A percentile compares a stretch with the other conserved stretches of the same genome.
phyloP scores from a whole-genome alignment of 2,797 vertebrate genomes.

The Momotus momota region DNA sequence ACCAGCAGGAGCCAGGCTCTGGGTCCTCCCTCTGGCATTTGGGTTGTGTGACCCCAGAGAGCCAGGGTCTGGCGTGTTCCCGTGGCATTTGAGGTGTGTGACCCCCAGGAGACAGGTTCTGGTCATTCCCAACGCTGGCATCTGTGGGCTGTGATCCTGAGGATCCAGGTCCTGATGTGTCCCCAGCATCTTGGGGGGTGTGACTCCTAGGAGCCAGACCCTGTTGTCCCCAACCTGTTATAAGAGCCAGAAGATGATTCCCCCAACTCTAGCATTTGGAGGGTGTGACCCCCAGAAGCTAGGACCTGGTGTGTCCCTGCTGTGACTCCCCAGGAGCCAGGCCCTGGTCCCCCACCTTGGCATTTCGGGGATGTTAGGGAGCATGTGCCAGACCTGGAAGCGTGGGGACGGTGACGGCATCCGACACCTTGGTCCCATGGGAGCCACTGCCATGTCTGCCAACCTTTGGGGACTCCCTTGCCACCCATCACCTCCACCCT shows the following conservation, averaged over 20 bases:
- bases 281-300: background rate
- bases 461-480: background rate
- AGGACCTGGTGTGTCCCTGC: background rate
- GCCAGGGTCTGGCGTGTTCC: background rate
- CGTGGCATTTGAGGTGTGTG: background rate
- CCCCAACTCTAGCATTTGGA: background rate
- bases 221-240: background rate
- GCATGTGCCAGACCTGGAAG: background rate
- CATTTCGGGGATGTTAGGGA: background rate
- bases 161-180: background rate
- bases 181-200: background rate
- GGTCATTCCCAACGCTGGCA: background rate
- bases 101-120: background rate
- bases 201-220: background rate
- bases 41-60: background rate
- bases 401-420: background rate
- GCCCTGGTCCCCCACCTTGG: background rate
- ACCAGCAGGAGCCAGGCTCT: background rate
- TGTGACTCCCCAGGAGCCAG: background rate
- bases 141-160: background rate
- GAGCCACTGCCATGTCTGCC: background rate
- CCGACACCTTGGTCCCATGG: accelerated
- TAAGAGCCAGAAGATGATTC: background rate
- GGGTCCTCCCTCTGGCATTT: background rate
- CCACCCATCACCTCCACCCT: background rate